Conservation (phyloP, 2,797 vertebrate genomes). For the Coluber constrictor region DNA sequence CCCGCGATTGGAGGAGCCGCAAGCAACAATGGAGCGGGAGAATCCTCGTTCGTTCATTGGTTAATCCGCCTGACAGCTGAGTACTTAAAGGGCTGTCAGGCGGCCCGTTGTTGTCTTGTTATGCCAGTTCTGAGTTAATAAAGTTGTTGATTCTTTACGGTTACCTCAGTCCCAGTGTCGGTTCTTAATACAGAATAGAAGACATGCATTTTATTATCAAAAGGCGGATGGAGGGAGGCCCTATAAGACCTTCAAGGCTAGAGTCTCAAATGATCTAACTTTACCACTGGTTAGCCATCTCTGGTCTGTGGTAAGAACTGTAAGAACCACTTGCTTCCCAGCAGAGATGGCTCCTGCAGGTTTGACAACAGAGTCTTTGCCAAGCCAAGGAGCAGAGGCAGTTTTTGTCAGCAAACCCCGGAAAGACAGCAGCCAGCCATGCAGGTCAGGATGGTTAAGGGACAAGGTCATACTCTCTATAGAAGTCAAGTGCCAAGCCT, state of each 20-base stretch:
- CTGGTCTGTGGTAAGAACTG: not conserved
- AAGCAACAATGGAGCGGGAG: no score
- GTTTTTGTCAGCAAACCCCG: conserved; percentile 12
- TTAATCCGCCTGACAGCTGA: no score
- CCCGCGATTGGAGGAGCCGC: no score
- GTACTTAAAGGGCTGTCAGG: no score
- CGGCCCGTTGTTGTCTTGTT: no score
- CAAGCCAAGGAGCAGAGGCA: not conserved
- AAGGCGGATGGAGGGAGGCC: not conserved
- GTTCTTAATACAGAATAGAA: no score
- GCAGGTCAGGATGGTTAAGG: not conserved
- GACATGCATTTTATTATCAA: not conserved
- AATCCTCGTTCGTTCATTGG: no score
- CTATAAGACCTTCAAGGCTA: not conserved
- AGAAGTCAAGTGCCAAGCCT: conserved; percentile 38
- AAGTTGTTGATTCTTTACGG: no score
- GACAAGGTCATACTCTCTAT: not conserved
- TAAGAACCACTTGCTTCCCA: not conserved
- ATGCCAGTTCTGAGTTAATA: no score
- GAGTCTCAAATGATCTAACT: not conserved
- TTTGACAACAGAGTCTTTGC: not conserved
- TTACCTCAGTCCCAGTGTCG: no score
- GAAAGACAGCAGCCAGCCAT: not conserved
- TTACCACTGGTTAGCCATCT: not conserved
- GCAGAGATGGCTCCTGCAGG: not conserved